A percentile compares a stretch with the other conserved stretches of the same genome.
Evolutionary conservation across 2,888 invertebrate genomes (phyloP).

Genomic region (Eupithecia subfuscata): DNA sequence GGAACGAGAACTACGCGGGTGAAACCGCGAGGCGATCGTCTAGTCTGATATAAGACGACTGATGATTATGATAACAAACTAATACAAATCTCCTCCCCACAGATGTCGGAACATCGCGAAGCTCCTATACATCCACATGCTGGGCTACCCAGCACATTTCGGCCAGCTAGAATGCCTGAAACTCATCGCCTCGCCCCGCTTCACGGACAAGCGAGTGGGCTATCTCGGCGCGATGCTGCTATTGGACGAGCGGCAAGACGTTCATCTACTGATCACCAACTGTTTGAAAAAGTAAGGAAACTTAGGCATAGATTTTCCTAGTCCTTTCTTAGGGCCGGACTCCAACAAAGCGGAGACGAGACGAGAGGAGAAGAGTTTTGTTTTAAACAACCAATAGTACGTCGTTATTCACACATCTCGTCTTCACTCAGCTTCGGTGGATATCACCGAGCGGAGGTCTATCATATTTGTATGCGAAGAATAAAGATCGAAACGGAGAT

Average conservation of each 20-base stretch:
- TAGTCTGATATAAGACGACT: too few relatives aligned
- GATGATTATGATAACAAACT: not conserved
- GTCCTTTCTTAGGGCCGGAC: not conserved
- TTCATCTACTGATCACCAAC: constrained; percentile 99
- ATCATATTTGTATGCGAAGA: too few relatives aligned
- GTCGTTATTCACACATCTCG: too few relatives aligned
- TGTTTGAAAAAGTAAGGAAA: constrained; percentile 97
- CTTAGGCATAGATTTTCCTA: not conserved
- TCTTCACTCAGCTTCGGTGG: too few relatives aligned
- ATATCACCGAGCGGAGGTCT: too few relatives aligned
- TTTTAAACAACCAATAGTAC: too few relatives aligned
- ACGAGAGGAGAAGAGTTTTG: too few relatives aligned
- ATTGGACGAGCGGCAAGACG: constrained; percentile 99
- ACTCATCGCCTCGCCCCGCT: constrained; percentile 98
- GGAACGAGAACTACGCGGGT: too few relatives aligned
- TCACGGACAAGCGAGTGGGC: constrained; percentile 99
- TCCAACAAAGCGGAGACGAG: too few relatives aligned
- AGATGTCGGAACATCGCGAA: constrained; percentile 99
- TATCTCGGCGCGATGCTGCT: constrained; percentile 99
- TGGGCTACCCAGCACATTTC: constrained; percentile 99
- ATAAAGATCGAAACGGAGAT: too few relatives aligned
- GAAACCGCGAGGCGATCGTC: too few relatives aligned
- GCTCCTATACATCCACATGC: constrained; percentile 99
- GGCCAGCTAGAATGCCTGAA: constrained; percentile 99
- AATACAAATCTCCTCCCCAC: constrained; percentile 24